Percentiles rank a stretch among this genome's conserved stretches.
These are phyloP conservation scores for Chloroceryle inda DNA, from an alignment of 2,797 vertebrate species.

Conservation along the genomic window DNA sequence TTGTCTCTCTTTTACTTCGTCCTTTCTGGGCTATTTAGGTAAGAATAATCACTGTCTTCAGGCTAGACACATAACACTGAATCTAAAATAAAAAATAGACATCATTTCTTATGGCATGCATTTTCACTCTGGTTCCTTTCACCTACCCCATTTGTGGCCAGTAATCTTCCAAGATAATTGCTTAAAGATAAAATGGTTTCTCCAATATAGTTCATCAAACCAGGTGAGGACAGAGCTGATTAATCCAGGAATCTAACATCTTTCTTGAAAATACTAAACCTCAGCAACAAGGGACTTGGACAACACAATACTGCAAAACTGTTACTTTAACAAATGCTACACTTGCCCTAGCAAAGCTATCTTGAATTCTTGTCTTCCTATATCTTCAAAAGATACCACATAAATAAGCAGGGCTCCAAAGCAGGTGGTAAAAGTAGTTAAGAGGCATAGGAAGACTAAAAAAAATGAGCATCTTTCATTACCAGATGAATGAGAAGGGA, in stretches of 20 bases:
- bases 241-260: not conserved
- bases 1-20: not conserved
- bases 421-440: not conserved
- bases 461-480: not conserved
- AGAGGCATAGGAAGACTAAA: not conserved
- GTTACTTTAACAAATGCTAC: not conserved
- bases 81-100: not conserved
- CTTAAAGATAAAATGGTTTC: not conserved
- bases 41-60: not conserved
- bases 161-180: not conserved
- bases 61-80: not conserved
- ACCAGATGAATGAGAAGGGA: not conserved
- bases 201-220: not conserved
- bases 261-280: not conserved
- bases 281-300: not conserved
- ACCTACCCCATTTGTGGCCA: not conserved
- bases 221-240: not conserved
- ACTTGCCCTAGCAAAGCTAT: not conserved
- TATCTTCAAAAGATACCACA: not conserved
- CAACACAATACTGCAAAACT: not conserved
- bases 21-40: not conserved
- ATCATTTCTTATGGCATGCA: not conserved
- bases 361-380: not conserved
- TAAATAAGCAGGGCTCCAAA: not conserved
- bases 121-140: not conserved